A percentile compares a stretch with the other conserved stretches of the same genome.
These are phyloP conservation scores for Coenobita brevimanus DNA, from an alignment of 1,140 invertebrate species.

Conservation along the genomic window DNA sequence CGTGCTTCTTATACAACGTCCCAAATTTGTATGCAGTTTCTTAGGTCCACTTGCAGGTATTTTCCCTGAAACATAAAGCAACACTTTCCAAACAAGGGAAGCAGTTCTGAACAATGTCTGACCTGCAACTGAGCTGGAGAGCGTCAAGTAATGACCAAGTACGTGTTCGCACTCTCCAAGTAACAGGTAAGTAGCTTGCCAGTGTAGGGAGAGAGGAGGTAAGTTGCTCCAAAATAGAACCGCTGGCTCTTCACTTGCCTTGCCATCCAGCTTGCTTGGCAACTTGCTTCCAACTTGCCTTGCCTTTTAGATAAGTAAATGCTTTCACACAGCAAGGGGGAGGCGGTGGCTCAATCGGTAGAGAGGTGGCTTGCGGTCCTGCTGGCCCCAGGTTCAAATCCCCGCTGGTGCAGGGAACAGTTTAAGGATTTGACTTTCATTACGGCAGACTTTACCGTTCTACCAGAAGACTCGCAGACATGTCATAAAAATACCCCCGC, in stretches of 20 bases:
- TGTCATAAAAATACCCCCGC: too few species aligned
- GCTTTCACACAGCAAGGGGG: constrained; percentile 23
- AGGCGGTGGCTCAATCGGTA: too few species aligned
- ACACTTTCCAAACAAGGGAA: background rate
- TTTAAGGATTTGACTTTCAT: too few species aligned
- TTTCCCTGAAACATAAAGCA: background rate
- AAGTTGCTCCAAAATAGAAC: background rate
- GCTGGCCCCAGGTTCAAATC: too few species aligned
- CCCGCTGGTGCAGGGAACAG: too few species aligned
- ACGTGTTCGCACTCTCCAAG: background rate
- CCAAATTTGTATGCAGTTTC: constrained; percentile 1
- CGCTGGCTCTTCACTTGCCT: constrained; percentile 25
- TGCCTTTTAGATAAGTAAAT: constrained; percentile 8
- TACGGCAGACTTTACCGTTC: too few species aligned
- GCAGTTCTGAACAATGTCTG: background rate
- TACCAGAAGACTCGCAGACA: too few species aligned
- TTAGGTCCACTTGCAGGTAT: constrained; percentile 17
- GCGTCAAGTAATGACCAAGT: constrained; percentile 4
- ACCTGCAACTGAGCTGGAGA: background rate
- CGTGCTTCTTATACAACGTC: constrained; percentile 25
- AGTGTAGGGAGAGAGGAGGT: background rate
- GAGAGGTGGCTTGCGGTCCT: too few species aligned
- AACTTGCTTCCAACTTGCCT: constrained; percentile 20
- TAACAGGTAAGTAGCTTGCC: constrained; percentile 16
- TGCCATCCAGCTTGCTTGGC: background rate